Base-by-base conservation (phyloP, 1,140 invertebrate species). In the Cydia strobilella region DNA sequence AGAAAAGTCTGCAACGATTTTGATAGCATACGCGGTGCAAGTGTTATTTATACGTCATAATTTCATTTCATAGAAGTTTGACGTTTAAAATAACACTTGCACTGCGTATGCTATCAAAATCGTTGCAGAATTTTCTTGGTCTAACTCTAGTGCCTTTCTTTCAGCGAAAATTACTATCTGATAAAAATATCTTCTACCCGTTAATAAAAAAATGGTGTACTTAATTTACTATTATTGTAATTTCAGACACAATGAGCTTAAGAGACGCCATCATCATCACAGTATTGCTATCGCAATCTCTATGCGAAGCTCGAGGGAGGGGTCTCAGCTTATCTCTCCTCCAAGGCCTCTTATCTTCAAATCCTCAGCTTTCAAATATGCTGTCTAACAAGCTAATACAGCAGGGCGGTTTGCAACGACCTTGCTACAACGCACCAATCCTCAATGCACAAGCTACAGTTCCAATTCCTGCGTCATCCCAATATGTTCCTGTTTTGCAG, bases 321-420 rank as follows among this genome's bases (percentile, higher is more conserved):
- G n/a, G 54, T 23, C 15, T 59, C 3, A 20, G 15, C 6, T 3
- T 10, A 9, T 5, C 20, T 7, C 18, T 69, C 9, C 31, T 69
- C 15, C 65, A 69, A 39, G 31, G 31, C 31, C 6, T 69, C 5
- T 13, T 69, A n/a, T 35, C 65, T 6, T 69, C 65, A 42, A 69
- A 69, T 18, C 65, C 65, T 39, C 65, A 69, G n/a, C 13, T 69
- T 4, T 15, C 31, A 15, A 69, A 69, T 10, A 69, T 69, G 65
- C 27, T 35, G 10, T 69, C 65, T 10, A 69, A 42, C n/a, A 69
- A 39, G 18, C n/a, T 35, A 10, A 66, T 18, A 35, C 27, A 27
- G 18, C 9, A 18, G 6, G 0, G 1, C 23, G 3, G 27, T 65
- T 31, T n/a, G 12, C 20, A 62, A 25, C 7, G 23, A n/a, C 54